Conservation (phyloP, 2,113 vertebrate genomes). For the Pollimyrus isidori region DNA sequence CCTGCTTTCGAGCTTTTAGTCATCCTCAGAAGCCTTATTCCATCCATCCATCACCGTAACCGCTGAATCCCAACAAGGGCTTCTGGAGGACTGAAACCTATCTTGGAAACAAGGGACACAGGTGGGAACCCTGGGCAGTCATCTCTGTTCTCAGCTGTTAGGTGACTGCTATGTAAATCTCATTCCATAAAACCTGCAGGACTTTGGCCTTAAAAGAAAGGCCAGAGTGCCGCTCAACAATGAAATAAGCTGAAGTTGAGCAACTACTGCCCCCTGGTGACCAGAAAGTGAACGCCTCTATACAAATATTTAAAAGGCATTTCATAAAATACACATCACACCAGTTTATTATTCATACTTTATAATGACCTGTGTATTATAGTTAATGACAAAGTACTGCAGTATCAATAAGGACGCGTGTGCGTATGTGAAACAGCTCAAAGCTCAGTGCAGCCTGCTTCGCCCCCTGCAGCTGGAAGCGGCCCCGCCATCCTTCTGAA, state of each 20-base stretch:
- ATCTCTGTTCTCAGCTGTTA: background rate
- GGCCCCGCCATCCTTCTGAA: conserved; percentile 56
- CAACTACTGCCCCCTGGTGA: background rate
- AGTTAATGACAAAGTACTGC: background rate
- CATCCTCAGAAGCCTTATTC: background rate
- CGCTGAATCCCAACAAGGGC: too few relatives aligned
- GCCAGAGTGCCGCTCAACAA: background rate
- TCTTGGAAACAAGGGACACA: too few relatives aligned
- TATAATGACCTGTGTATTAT: background rate
- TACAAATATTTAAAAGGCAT: background rate
- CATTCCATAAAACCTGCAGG: background rate
- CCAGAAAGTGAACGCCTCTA: background rate
- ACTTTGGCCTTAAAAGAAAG: background rate
- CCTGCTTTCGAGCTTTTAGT: background rate
- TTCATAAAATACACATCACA: background rate
- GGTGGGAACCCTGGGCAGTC: too few relatives aligned
- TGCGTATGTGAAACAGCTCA: background rate
- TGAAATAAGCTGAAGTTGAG: background rate
- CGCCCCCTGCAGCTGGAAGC: background rate
- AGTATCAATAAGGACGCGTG: background rate
- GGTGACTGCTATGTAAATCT: background rate
- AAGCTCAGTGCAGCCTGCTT: background rate
- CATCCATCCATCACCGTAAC: too few relatives aligned
- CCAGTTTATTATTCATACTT: background rate
- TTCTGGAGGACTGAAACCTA: too few relatives aligned